phyloP scores from a whole-genome alignment of 1,140 invertebrate genomes.

The Aphidius gifuensis region DNA sequence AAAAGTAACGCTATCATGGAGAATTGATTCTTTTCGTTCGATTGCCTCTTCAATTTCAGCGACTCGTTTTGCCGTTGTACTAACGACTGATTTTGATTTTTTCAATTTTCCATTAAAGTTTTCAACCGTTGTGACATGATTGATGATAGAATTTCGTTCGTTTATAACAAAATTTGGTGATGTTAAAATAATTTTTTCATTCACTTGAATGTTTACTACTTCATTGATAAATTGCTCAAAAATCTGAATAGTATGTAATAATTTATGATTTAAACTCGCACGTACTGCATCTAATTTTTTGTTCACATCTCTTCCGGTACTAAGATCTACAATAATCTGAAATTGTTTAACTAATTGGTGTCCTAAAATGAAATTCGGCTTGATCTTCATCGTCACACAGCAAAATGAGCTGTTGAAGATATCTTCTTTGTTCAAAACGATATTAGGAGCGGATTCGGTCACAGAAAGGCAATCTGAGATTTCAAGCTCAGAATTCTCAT shows the following conservation, averaged over 20 bases:
- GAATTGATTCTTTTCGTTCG: conserved; percentile 38
- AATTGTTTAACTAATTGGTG: conserved; percentile 35
- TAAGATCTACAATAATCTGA: conserved; percentile 31
- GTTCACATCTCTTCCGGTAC: conserved; percentile 28
- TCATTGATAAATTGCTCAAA: conserved; percentile 34
- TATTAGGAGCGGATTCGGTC: conserved; percentile 42
- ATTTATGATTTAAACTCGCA: conserved; percentile 33
- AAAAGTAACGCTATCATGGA: conserved; percentile 19
- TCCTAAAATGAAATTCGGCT: conserved; percentile 29
- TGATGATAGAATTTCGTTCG: conserved; percentile 40
- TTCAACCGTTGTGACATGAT: conserved; percentile 34
- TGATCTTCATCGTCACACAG: conserved; percentile 32
- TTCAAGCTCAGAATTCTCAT: conserved; percentile 43
- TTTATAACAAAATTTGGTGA: conserved; percentile 38
- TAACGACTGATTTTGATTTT: conserved; percentile 27
- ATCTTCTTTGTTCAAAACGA: conserved; percentile 39
- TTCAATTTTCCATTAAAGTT: conserved; percentile 34
- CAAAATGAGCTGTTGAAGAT: conserved; percentile 28
- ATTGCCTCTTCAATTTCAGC: conserved; percentile 44
- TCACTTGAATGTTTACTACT: conserved; percentile 30
- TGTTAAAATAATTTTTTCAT: conserved; percentile 27
- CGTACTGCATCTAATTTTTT: conserved; percentile 25
- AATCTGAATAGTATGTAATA: conserved; percentile 35
- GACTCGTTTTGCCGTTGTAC: conserved; percentile 28
- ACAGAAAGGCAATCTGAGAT: conserved; percentile 28